Base-by-base conservation (phyloP, 2,888 invertebrate species). In the Machimus atricapillus region DNA sequence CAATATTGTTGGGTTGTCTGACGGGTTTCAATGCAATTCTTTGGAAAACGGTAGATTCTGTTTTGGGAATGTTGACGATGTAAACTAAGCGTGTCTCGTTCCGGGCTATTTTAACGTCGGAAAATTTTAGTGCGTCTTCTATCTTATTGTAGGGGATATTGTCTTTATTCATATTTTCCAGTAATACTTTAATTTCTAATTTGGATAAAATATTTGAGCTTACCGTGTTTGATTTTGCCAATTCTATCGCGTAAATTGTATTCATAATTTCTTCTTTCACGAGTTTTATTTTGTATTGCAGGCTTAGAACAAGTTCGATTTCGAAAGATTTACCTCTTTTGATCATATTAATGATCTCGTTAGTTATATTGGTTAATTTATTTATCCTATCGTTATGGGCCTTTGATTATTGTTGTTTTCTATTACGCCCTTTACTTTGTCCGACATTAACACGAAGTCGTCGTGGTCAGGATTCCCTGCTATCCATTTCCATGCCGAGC, bases 41-140 rank as follows among this genome's bases (percentile, higher is more conserved):
- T 14, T 77, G 34, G 40, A 37, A 77, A 34, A 34, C 34, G 34
- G 27, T 34, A 14, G 34, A 14, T 12, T 73, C 16, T 77, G 73
- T 74, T 87, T 78, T 12, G 79, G 12, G 23, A 78, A 34, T 12
- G 82, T 40, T 14, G 23, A 73, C 73, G 23, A 73, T 73, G 14
- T 73, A 73, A 31, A 73, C 3, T 73, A 73, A 16, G 31, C n/a
- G n/a, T 3, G 76, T 12, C 16, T 34, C 52, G 74, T 87, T 87
- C 8, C 8, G 81, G 31, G 86, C 76, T 43, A 87, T 83, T 87
- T 87, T 86, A 6, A 87, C 46, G 14, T 87, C 31, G 23, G 86
- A 52, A 52, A 87, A 86, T 52, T 87, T 66, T 66, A 87, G 43
- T 9, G 88, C 87, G 8, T 87, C 85, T 43, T 88, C 88, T 40